Conservation (phyloP, 2,888 invertebrate genomes). For the Apamea crenata region DNA sequence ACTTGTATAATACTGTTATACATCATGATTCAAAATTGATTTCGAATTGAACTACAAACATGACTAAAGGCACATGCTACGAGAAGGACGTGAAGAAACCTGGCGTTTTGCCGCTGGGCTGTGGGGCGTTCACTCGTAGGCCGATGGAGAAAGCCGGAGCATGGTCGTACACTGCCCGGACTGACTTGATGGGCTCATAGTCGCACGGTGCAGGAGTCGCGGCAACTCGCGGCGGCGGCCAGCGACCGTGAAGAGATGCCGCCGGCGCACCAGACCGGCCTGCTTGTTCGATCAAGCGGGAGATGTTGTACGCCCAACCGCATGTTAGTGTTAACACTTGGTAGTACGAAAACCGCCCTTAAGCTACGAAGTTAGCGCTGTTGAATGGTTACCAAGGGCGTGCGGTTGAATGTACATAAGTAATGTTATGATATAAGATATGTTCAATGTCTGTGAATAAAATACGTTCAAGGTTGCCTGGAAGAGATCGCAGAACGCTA, state of each 20-base stretch:
- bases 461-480: neutral
- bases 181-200: slow-evolving; percentile 94
- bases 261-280: slow-evolving; percentile 94
- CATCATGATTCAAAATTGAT: slow-evolving; percentile 1
- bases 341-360: slow-evolving; percentile 3
- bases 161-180: slow-evolving; percentile 88
- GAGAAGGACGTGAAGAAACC: slow-evolving; percentile 79
- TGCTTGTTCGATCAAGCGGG: slow-evolving; percentile 67
- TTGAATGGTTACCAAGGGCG: neutral
- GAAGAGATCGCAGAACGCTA: neutral
- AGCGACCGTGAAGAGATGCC: slow-evolving; percentile 94
- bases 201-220: slow-evolving; percentile 97
- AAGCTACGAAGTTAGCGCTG: neutral
- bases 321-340: slow-evolving; percentile 18
- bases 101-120: slow-evolving; percentile 87
- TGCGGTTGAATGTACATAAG: slow-evolving; percentile 29
- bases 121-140: slow-evolving; percentile 87
- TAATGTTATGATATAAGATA: neutral
- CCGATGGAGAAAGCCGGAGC: slow-evolving; percentile 92
- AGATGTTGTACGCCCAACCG: slow-evolving; percentile 53
- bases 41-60: slow-evolving; percentile 24
- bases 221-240: slow-evolving; percentile 92
- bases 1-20: neutral
- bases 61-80: slow-evolving; percentile 57
- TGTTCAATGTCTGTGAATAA: slow-evolving; percentile 16